Evolutionary conservation across 2,888 invertebrate genomes (phyloP), one percentile per base, ranked within the genome.

Genomic region (Leucoma salicis): DNA sequence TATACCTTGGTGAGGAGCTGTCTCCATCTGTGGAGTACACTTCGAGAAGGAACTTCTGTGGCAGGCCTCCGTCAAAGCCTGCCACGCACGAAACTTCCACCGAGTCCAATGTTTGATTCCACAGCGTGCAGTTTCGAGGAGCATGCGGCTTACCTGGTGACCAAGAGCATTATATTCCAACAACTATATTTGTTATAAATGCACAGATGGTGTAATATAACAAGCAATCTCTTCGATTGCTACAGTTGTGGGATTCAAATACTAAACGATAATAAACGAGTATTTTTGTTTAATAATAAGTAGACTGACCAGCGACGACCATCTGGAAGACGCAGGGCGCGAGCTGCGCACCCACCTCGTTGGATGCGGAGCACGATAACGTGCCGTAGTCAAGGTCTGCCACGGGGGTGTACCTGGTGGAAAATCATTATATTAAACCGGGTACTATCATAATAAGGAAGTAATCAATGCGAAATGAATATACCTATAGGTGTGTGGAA

Each of bases 1-100:
- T 14, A 37, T 57, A 81, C 90, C 89, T 81, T 31, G 83, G 86
- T 35, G 58, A 47, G 33, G 61, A 39, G 27, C 74, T 79, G 45
- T 73, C 74, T 1, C 71, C 75, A 18, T 75, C 75, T 1, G 73
- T 75, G 16, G 82, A 81, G 83, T 93, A 95, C 58, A 96, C 92
- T 85, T 96, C 96, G 55, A 97, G 91, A 39, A 95, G 91, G 90
- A 97, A 97, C 76, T 92, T 92, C 89, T 97, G 96, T 46, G 96
- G 95, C 66, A 97, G 92, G 54, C 97, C 97, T 46, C 97, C 97
- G 87, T 97, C 96, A 86, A 96, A 96, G 60, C 95, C 95, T 14
- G 95, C 91, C 69, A 94, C 92, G 79, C 97, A 97, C 66, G 93
- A 93, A 58, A 96, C 95, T 78, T 94, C 94, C 61, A 95, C 95